Base-by-base conservation (phyloP, 2,888 invertebrate species). In the Drosophila pseudotalamancana region DNA sequence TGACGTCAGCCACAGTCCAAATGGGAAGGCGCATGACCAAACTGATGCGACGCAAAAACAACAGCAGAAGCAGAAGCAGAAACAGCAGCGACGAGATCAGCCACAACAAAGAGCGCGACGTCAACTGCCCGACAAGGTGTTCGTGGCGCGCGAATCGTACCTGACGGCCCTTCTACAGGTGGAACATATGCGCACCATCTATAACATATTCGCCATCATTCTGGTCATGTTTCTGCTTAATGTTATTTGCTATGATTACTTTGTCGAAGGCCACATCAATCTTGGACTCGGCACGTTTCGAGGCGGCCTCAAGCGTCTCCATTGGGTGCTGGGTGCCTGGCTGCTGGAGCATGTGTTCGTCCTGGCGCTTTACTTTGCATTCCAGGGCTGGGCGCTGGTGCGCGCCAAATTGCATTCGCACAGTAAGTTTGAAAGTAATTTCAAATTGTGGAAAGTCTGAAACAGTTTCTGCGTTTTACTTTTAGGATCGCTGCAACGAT, bases 141-240 rank as follows among this genome's bases (percentile, higher is more conserved):
- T 97, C 88, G 88, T 93, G n/a, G 89, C 93, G 6, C 93, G 97
- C 67, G 95, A 96, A 88, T 97, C 97, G 0, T 92, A 95, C n/a
- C 92, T 97, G 55, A 97, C 96, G 0, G 95, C 95, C 64, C 92
- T 98, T 18, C 93, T 96, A 77, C 94, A 95, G 87, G 94, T 95
- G 46, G 93, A 94, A 49, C 97, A 97, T 91, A 95, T 98, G 81
- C 93, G 94, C 80, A 95, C 97, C 3, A 95, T 98, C 73, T 96
- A 97, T 90, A 95, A 97, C 89, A 95, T 97, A 72, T 97, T 97
- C 91, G 93, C 95, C 42, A 95, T 95, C 14, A 95, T 95, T 72
- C 92, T 97, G 29, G 92, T 96, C 50, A 92, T 97, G 68, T 93
- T 96, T 48, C 91, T 96, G 55, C 95, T 97, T 82, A 95, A 95